Conservation (phyloP, 2,797 vertebrate genomes). For the Australoheros facetus region DNA sequence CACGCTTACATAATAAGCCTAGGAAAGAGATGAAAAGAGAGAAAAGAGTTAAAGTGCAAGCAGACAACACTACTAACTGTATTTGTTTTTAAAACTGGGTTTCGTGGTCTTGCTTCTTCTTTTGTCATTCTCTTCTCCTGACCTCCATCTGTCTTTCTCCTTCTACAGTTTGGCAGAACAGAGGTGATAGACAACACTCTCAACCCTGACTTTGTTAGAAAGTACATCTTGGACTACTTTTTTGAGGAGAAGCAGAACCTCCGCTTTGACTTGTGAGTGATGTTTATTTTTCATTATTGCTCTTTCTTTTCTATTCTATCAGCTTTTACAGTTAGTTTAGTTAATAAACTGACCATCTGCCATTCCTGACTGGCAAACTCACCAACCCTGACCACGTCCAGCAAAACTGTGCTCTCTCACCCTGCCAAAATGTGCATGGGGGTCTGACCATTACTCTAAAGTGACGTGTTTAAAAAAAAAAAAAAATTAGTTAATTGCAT, state of each 20-base stretch:
- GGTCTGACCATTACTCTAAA: neutral
- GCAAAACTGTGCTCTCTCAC: neutral
- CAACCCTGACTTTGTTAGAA: slow-evolving; percentile 94
- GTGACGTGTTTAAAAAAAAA: neutral
- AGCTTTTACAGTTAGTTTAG: neutral
- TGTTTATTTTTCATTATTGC: slow-evolving; percentile 10
- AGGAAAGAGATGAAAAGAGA: neutral
- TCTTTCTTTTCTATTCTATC: neutral
- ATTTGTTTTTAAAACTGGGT: slow-evolving; percentile 23
- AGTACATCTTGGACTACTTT: slow-evolving; percentile 95
- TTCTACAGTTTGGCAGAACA: slow-evolving; percentile 89
- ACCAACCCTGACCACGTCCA: neutral
- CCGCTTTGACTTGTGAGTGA: slow-evolving; percentile 95
- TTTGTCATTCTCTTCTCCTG: slow-evolving; percentile 22
- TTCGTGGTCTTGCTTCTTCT: slow-evolving; percentile 15
- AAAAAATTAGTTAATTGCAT: neutral
- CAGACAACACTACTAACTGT: neutral
- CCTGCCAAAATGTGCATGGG: neutral
- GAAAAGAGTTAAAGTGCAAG: neutral
- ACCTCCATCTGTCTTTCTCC: slow-evolving; percentile 18
- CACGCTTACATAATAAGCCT: slow-evolving; percentile 11
- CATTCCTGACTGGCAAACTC: neutral
- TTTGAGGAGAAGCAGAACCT: slow-evolving; percentile 97
- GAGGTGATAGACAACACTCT: slow-evolving; percentile 96
- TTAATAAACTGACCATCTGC: neutral